Evolutionary conservation across 2,113 vertebrate species (phyloP), one percentile per base, ranked within the genome.

Genomic region (Triplophysa siluroides): DNA sequence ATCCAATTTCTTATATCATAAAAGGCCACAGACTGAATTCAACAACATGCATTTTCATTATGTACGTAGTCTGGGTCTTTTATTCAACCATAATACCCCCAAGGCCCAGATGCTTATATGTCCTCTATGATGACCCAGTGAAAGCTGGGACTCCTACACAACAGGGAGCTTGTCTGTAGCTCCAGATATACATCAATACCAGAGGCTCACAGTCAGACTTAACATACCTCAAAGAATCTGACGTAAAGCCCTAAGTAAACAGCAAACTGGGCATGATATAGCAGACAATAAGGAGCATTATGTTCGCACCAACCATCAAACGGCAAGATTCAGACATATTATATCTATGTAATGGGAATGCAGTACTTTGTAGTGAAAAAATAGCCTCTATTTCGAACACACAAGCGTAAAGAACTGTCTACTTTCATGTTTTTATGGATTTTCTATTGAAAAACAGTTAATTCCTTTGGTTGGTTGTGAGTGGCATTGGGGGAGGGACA

Each of bases 151-250:
- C 41, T 26, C 23, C 72, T 4, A 0, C 72, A 75, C 60, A 75
- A 75, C 58, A 75, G 41, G 72, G 38, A 75, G 73, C 26, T 63
- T 75, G 41, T 75, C 38, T 75, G 73, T 18, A 45, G 58, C 58
- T 75, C 14, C 41, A 63, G 73, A 75, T 75, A 75, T 63, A 47
- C 73, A 75, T 75, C 60, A 63, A 75, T 50, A 61, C 13, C 21
- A 75, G 23, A 63, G 73, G 23, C 58, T 8, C 58, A 62, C 60
- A 61, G 54, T 38, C 54, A 75, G 73, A 63, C 58, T 61, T 9
- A 75, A 50, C 41, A 63, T 62, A 47, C 47, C 14, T 75, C 73
- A 63, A 19, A 75, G 41, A 75, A 75, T 75, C 72, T 62, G 71
- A 43, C n/a, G 61, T 18, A 56, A 33, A 33, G 60, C 73, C 73